Base-by-base conservation (phyloP, 2,888 invertebrate species). In the Brachypalpus laphriformis region DNA sequence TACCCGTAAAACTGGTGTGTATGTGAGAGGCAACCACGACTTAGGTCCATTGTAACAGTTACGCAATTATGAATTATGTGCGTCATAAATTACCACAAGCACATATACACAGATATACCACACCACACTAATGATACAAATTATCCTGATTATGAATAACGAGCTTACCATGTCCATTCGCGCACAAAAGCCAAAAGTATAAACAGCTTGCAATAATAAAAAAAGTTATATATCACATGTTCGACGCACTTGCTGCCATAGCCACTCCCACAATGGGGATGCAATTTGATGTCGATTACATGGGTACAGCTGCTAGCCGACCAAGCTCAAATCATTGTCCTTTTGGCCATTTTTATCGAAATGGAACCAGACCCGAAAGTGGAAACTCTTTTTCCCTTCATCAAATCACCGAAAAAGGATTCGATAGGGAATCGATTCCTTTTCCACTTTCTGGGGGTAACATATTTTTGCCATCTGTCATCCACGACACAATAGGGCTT, bases 61-160 rank as follows among this genome's bases (percentile, higher is more conserved):
- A 49, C 37, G 28, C 66, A 68, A 42, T 77, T 61, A 59, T 77
- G 42, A 61, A 57, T 77, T 70, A 77, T 61, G 68, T 54, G 16
- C 37, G 25, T 25, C 68, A 61, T 77, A 68, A 68, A 77, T 51
- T 68, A 49, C 28, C 18, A 25, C 31, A 57, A 18, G 34, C 20
- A 40, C 11, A n/a, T 18, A 34, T 14, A 18, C 37, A 34, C 25
- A 11, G 34, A 22, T 14, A 34, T 31, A 49, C 40, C 20, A 9
- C 20, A 9, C 28, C 20, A 22, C 9, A 28, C 18, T 61, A 77
- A 66, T 72, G 16, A 61, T 57, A 71, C 59, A 61, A 82, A 82
- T 72, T 77, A 56, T 72, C 77, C 57, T 65, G 68, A 54, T 74
- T 70, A 83, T 80, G 74, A 56, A 63, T 70, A 77, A 77, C 71